Conservation (phyloP, 2,113 vertebrate species). For the Rhadina sibilatrix region DNA sequence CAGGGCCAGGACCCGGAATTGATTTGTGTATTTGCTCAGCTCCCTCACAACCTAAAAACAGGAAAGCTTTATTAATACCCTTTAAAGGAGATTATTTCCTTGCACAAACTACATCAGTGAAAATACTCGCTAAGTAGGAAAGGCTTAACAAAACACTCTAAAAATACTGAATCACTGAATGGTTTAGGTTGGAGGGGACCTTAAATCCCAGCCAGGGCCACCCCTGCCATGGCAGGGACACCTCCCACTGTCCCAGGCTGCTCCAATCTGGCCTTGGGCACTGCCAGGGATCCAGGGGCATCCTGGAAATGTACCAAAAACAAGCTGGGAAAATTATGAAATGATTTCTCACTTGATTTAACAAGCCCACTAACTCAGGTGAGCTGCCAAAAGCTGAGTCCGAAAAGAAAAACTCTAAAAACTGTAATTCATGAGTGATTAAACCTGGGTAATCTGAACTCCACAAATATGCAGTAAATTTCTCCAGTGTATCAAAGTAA, state of each 20-base stretch:
- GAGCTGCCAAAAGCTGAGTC: not conserved
- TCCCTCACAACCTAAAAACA: slow-evolving; percentile 86
- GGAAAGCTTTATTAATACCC: not conserved
- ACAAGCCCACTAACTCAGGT: not conserved
- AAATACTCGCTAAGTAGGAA: not conserved
- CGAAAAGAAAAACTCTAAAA: not conserved
- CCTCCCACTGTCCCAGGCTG: not conserved
- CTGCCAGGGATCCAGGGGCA: not conserved
- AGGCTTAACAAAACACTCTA: not conserved
- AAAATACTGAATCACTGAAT: not conserved
- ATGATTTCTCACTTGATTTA: not conserved
- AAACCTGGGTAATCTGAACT: not conserved
- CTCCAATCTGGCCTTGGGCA: not conserved
- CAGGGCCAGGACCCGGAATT: slow-evolving; percentile 91
- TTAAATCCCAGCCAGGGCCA: rapidly evolving
- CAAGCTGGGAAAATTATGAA: not conserved
- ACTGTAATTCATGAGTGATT: not conserved
- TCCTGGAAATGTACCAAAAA: not conserved
- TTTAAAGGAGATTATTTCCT: not conserved
- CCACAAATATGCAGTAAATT: not conserved
- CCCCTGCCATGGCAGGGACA: not conserved
- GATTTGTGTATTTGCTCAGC: slow-evolving; percentile 80
- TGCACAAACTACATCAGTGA: not conserved
- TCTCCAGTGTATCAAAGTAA: not conserved
- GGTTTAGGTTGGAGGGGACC: not conserved